phyloP scores from a whole-genome alignment of 2,113 vertebrate genomes.

The Ardeotis arabs region DNA sequence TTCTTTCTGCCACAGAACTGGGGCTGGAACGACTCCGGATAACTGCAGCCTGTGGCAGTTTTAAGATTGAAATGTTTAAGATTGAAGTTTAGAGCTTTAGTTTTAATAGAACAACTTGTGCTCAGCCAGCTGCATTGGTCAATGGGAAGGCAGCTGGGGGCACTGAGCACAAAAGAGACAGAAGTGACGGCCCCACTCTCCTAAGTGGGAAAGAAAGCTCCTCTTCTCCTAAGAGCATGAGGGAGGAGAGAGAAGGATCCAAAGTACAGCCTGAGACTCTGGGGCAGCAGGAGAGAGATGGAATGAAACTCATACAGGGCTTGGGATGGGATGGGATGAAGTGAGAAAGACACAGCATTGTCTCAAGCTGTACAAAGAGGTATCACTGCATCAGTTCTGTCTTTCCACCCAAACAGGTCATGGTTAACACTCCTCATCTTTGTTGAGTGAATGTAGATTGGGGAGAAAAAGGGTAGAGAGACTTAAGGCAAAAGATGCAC shows the following conservation, averaged over 20 bases:
- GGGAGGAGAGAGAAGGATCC: not conserved
- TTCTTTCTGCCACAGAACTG: not conserved
- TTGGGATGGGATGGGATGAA: not conserved
- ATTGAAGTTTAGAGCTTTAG: not conserved
- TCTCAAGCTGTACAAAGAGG: not conserved
- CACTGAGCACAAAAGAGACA: not conserved
- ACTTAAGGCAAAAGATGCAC: not conserved
- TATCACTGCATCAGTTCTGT: not conserved
- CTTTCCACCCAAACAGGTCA: not conserved
- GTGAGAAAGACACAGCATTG: not conserved
- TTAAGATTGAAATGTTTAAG: not conserved
- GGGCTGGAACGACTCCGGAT: not conserved
- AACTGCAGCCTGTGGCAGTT: not conserved
- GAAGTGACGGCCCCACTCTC: not conserved
- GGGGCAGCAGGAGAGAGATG: not conserved
- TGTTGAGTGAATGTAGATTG: not conserved
- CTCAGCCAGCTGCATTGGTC: not conserved
- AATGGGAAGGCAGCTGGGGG: not conserved
- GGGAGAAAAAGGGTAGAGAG: not conserved
- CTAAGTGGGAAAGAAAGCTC: not conserved
- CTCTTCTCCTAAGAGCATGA: not conserved
- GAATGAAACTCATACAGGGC: not conserved
- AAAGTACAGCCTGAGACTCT: not conserved
- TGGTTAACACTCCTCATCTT: not conserved
- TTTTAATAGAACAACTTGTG: not conserved